These are phyloP conservation scores for Phragmatobia fuliginosa DNA, from an alignment of 2,888 invertebrate genomes.

Conservation along the genomic window DNA sequence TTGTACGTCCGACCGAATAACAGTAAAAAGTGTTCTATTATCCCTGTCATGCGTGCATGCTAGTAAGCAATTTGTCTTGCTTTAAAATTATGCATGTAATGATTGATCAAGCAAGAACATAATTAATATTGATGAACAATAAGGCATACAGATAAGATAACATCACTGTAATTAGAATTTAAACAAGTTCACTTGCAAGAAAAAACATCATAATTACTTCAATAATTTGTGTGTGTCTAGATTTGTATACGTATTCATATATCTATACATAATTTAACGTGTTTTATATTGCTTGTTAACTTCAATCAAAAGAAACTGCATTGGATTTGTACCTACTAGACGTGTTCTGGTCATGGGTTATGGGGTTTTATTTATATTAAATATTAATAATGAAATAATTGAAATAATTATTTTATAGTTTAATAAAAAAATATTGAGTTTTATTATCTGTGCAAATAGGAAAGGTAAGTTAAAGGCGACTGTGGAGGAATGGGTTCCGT, in stretches of 20 bases:
- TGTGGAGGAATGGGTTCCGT: too few species aligned
- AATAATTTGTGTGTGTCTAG: too few species aligned
- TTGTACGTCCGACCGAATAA: not conserved
- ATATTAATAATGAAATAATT: too few species aligned
- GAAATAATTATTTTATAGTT: too few species aligned
- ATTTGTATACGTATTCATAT: too few species aligned
- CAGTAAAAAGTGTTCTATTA: not conserved
- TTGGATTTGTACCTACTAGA: too few species aligned
- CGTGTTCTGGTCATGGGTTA: too few species aligned
- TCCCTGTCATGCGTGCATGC: not conserved
- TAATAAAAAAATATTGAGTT: too few species aligned
- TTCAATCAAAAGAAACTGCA: not conserved
- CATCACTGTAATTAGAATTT: not conserved
- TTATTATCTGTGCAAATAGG: too few species aligned
- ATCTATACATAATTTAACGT: not conserved
- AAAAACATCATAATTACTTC: not conserved
- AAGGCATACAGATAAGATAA: not conserved
- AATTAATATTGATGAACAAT: conserved; percentile 1
- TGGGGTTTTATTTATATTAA: too few species aligned
- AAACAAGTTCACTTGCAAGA: not conserved
- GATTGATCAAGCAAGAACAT: not conserved
- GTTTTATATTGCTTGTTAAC: not conserved
- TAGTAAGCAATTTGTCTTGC: not conserved
- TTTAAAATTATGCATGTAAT: not conserved
- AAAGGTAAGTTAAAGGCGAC: too few species aligned